Evolutionary conservation across 2,888 invertebrate species (phyloP), one percentile per base, ranked within the genome.

Genomic region (Cyclophora albipunctata): DNA sequence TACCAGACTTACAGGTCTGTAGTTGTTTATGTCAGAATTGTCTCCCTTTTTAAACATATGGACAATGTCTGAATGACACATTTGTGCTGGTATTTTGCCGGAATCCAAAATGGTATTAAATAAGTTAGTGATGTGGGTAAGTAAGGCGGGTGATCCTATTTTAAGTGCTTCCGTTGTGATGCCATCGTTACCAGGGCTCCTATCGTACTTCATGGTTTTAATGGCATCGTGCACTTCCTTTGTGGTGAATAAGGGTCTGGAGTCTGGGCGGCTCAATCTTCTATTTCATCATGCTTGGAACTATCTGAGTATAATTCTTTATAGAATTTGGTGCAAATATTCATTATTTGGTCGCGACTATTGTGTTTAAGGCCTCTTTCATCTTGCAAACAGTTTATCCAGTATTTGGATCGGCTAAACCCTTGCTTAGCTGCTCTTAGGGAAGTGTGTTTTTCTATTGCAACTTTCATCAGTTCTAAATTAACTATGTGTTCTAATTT

Each of bases 111-210:
- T 50, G 40, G 37, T n/a, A n/a, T n/a, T n/a, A n/a, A n/a, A n/a
- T n/a, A n/a, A n/a, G n/a, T n/a, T n/a, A n/a, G n/a, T n/a, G n/a
- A n/a, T 3, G 34, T 42, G 20, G 3, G 49, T 45, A 3, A 49
- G 5, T 2, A 50, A 40, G 1, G 42, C 7, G 4, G 37, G 46
- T 7, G 41, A 37, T 2, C 50, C 46, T 37, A 44, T 34, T 50
- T 50, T 50, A 5, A 51, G 35, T 6, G 51, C 42, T 35, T 50
- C 50, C 3, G 50, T 50, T 34, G 47, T 45, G 5, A 50, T 41
- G n/a, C 45, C 45, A 40, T 47, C 44, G 7, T 47, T 33, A 5
- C 47, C 50, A 1, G 50, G 45, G 35, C 46, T 50, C 42, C 33
- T 46, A 40, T 34, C 34, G 7, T 6, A 46, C 42, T 46, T 46